A percentile compares a stretch with the other conserved stretches of the same genome.
Conservation (phyloP, 2,113 vertebrate genomes). For the Leucoraja erinaceus region DNA sequence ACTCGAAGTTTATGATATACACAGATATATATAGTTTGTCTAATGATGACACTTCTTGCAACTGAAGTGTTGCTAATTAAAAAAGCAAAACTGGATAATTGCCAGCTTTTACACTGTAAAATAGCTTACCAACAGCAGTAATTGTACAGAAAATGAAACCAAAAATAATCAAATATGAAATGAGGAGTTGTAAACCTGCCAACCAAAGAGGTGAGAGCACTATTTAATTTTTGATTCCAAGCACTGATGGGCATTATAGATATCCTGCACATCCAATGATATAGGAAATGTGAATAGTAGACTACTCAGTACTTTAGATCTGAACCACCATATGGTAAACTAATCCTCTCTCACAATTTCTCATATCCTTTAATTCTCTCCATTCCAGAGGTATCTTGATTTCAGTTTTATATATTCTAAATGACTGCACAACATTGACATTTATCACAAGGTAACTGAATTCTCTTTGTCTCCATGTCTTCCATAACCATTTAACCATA, state of each 20-base stretch:
- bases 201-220: not conserved
- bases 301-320: too few relatives aligned
- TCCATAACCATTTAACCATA: too few relatives aligned
- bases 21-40: not conserved
- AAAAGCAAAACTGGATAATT: too few relatives aligned
- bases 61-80: not conserved
- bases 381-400: too few relatives aligned
- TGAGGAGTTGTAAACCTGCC: not conserved
- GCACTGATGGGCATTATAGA: not conserved
- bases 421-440: not conserved
- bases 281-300: too few relatives aligned
- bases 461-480: not conserved
- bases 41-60: not conserved
- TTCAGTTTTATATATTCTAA: too few relatives aligned
- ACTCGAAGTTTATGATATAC: not conserved
- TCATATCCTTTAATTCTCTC: too few relatives aligned
- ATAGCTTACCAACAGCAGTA: not conserved
- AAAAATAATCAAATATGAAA: not conserved
- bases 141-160: not conserved
- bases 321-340: too few relatives aligned
- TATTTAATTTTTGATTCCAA: not conserved
- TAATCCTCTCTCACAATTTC: too few relatives aligned
- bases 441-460: not conserved
- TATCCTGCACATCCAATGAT: not conserved
- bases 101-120: not conserved